Conservation (phyloP, 2,113 vertebrate species). For the Psophia crepitans region DNA sequence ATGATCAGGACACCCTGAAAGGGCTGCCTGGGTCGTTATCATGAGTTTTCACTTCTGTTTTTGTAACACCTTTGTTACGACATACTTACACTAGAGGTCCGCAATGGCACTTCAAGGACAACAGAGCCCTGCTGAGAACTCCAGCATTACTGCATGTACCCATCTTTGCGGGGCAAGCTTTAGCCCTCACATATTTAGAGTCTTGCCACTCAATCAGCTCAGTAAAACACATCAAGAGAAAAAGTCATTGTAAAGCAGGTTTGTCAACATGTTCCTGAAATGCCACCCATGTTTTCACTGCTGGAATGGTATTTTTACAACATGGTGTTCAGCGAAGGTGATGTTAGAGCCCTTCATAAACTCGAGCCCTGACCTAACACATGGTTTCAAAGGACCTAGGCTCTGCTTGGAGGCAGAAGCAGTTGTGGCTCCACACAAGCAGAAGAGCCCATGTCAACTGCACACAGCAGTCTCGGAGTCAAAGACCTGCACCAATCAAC, state of each 20-base stretch:
- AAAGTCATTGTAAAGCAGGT: not conserved
- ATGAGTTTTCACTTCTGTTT: not conserved
- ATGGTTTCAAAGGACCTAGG: not conserved
- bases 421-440: not conserved
- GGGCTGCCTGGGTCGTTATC: not conserved
- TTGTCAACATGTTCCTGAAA: not conserved
- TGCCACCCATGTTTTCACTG: not conserved
- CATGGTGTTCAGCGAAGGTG: not conserved
- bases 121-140: not conserved
- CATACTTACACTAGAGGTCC: not conserved
- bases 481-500: not conserved
- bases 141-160: not conserved
- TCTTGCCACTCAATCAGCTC: not conserved
- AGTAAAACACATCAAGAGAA: not conserved
- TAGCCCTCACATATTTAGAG: not conserved
- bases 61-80: not conserved
- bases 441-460: not conserved
- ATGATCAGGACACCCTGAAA: not conserved
- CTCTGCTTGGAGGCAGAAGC: not conserved
- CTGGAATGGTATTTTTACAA: not conserved
- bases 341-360: not conserved
- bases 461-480: fast-evolving
- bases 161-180: not conserved
- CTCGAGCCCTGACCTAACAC: not conserved
- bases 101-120: fast-evolving